Conservation (phyloP, 2,797 vertebrate species). For the Peromyscus attwateri region DNA sequence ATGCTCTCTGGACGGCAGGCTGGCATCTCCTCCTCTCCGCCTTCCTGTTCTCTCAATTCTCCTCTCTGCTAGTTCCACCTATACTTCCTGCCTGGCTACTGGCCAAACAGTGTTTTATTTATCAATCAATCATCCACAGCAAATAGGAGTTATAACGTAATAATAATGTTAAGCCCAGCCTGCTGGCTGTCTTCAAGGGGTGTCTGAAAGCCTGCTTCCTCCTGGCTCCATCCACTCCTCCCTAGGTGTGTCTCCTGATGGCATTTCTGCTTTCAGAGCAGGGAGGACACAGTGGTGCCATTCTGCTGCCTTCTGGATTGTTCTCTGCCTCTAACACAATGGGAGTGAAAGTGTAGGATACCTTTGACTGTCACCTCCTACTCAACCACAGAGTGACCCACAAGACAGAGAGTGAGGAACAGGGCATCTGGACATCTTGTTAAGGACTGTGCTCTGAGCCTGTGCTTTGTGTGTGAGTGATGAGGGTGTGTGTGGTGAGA, state of each 20-base stretch:
- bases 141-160: not conserved
- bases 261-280: conserved; percentile 84
- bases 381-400: conserved; percentile 79
- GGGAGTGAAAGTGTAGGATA: conserved; percentile 84
- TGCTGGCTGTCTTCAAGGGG: conserved; percentile 73
- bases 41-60: too few species aligned
- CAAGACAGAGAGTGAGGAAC: conserved; percentile 81
- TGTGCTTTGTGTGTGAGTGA: not conserved
- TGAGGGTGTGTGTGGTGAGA: not conserved
- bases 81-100: too few species aligned
- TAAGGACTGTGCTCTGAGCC: not conserved
- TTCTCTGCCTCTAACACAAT: conserved; percentile 84
- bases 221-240: conserved; percentile 67
- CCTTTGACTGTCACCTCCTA: conserved; percentile 82
- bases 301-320: conserved; percentile 86
- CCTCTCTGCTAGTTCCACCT: too few species aligned
- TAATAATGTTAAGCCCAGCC: conserved; percentile 62
- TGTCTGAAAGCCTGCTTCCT: conserved; percentile 74
- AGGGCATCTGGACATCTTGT: not conserved
- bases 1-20: too few species aligned
- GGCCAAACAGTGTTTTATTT: too few species aligned
- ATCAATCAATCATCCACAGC: too few species aligned
- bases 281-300: conserved; percentile 86
- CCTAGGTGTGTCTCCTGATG: conserved; percentile 83
- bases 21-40: too few species aligned